Evolutionary conservation across 2,113 vertebrate genomes (phyloP).

Genomic region (Scartelaos histophorus): DNA sequence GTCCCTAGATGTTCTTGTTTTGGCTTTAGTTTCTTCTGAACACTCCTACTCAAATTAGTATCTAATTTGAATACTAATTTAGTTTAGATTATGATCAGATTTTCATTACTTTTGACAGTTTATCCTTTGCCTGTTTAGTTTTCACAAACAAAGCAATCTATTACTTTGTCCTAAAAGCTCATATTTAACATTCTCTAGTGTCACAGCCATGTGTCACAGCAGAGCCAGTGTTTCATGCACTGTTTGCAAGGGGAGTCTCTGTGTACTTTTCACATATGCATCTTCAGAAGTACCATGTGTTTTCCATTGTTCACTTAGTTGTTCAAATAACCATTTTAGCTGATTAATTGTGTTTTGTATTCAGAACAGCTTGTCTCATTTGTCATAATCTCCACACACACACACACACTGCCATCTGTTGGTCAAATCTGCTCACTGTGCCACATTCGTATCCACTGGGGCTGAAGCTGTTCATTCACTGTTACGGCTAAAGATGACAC

Average conservation of each 20-base stretch:
- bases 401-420: constrained; percentile 58
- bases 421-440: constrained; percentile 14
- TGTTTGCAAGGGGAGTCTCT: neutral
- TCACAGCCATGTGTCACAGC: constrained; percentile 21
- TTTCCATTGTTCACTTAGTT: neutral
- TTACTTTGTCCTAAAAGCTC: constrained; percentile 9
- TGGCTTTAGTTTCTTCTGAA: too few relatives aligned
- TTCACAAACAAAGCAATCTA: too few relatives aligned
- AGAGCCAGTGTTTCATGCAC: neutral
- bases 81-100: neutral
- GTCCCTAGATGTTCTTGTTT: too few relatives aligned
- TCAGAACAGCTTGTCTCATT: neutral
- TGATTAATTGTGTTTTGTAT: neutral
- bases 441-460: constrained; percentile 9
- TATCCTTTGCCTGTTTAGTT: too few relatives aligned
- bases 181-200: constrained; percentile 21
- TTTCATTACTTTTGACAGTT: too few relatives aligned
- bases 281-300: neutral
- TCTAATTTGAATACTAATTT: neutral
- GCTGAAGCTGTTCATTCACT: constrained; percentile 26
- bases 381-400: constrained; percentile 15
- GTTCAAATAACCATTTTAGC: neutral
- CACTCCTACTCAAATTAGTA: neutral
- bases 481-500: constrained; percentile 16
- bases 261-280: constrained; percentile 1